These are phyloP conservation scores for Archivesica marissinica DNA, from an alignment of 1,140 invertebrate species.

Conservation along the genomic window DNA sequence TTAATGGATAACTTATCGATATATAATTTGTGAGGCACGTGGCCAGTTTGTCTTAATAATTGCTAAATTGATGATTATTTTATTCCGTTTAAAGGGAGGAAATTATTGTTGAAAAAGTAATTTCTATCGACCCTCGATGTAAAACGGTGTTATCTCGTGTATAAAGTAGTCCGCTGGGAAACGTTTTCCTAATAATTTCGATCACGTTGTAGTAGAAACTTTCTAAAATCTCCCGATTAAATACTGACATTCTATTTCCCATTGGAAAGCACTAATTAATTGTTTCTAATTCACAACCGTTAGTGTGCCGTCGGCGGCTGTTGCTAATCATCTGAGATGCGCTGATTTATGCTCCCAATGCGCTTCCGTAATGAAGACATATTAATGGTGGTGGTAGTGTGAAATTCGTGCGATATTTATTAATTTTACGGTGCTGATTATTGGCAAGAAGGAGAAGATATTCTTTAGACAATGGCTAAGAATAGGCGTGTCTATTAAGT, in stretches of 20 bases:
- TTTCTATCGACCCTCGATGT: conserved; percentile 53
- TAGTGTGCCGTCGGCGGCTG: conserved; percentile 40
- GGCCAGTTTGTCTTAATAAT: conserved; percentile 43
- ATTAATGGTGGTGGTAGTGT: conserved; percentile 20
- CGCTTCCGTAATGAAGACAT: conserved; percentile 24
- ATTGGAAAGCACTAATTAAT: conserved; percentile 57
- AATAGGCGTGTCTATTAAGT: too few relatives aligned
- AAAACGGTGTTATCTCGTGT: conserved; percentile 42
- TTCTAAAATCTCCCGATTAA: conserved; percentile 65
- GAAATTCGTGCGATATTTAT: conserved; percentile 28
- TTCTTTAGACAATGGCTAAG: too few relatives aligned
- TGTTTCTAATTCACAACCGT: conserved; percentile 63
- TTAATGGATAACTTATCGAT: conserved; percentile 31
- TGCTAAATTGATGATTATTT: conserved; percentile 43
- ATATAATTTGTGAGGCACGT: neutral
- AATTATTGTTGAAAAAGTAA: conserved; percentile 45
- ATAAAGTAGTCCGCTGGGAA: conserved; percentile 48
- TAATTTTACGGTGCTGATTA: conserved; percentile 14
- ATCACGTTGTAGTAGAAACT: conserved; percentile 25
- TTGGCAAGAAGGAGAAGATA: neutral
- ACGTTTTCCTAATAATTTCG: conserved; percentile 46
- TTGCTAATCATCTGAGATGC: conserved; percentile 52
- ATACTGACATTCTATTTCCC: conserved; percentile 65
- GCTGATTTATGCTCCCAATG: conserved; percentile 45
- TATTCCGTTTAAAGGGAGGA: conserved; percentile 34